phyloP scores from a whole-genome alignment of 2,888 invertebrate genomes.

The Carterocephalus palaemon region DNA sequence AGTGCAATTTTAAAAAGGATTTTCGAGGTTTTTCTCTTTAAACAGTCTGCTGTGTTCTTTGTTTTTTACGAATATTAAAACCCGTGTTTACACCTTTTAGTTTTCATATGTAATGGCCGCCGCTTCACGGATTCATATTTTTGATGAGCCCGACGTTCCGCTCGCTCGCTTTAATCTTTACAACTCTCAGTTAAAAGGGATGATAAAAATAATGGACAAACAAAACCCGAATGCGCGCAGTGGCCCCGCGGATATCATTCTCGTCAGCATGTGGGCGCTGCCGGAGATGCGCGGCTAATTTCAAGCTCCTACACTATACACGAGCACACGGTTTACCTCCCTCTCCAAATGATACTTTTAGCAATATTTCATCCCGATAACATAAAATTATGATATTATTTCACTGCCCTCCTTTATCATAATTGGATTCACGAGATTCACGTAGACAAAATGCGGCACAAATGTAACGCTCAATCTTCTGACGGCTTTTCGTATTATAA shows the following conservation, averaged over 20 bases:
- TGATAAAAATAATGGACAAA: slow-evolving; percentile 14
- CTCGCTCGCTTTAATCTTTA: slow-evolving; percentile 18
- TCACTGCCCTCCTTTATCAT: no score
- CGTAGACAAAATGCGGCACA: no score
- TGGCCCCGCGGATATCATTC: neutral
- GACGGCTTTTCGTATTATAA: no score
- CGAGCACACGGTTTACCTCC: no score
- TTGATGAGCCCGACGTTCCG: slow-evolving; percentile 21
- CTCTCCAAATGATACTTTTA: no score
- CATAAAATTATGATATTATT: no score
- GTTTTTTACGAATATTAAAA: slow-evolving; percentile 37
- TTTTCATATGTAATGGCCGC: slow-evolving; percentile 11
- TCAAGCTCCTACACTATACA: no score
- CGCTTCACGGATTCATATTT: slow-evolving; percentile 22
- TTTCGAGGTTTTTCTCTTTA: slow-evolving; percentile 48
- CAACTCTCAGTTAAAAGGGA: slow-evolving; percentile 15
- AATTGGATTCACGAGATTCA: no score
- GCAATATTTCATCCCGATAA: no score
- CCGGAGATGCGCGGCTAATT: no score
- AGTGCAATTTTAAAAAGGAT: slow-evolving; percentile 64
- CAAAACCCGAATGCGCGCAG: slow-evolving; percentile 6
- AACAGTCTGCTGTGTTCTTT: slow-evolving; percentile 37
- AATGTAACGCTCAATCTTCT: no score
- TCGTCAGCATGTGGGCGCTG: no score
- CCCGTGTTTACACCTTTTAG: slow-evolving; percentile 22